These are phyloP conservation scores for Lonchura striata DNA, from an alignment of 2,113 vertebrate species.

Conservation along the genomic window DNA sequence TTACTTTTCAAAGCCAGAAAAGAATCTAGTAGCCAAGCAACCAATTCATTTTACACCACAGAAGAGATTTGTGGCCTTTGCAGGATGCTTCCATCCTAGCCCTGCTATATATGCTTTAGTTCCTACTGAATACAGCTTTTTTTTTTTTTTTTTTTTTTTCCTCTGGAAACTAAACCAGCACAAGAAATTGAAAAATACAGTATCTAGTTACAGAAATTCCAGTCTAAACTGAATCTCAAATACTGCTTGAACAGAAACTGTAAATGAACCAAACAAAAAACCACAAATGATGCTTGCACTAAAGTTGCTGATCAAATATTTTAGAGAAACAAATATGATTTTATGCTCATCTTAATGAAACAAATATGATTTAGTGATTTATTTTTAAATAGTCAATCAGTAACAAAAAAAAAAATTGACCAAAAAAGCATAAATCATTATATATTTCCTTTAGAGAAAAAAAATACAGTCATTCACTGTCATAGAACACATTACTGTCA, in stretches of 20 bases:
- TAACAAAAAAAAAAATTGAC: not conserved
- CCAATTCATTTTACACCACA: not conserved
- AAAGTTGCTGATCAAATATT: not conserved
- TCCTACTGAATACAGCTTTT: not conserved
- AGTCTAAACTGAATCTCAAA: not conserved
- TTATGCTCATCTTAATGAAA: not conserved
- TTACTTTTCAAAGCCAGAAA: not conserved
- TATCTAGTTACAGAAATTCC: not conserved
- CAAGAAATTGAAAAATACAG: not conserved
- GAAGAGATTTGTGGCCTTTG: not conserved
- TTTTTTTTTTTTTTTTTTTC: too few species aligned
- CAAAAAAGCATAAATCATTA: not conserved
- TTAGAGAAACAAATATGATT: not conserved
- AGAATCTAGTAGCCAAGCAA: not conserved
- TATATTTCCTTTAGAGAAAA: not conserved
- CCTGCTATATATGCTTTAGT: not conserved
- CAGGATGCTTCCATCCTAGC: not conserved
- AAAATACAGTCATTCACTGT: not conserved
- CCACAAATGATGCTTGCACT: fast-evolving
- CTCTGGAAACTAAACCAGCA: too few species aligned
- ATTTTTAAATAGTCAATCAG: not conserved
- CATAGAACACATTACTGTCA: not conserved
- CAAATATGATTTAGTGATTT: not conserved
- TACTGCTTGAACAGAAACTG: not conserved
- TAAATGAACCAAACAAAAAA: not conserved